Conservation (phyloP, 1,140 invertebrate species). For the Drosophila seguyi region DNA sequence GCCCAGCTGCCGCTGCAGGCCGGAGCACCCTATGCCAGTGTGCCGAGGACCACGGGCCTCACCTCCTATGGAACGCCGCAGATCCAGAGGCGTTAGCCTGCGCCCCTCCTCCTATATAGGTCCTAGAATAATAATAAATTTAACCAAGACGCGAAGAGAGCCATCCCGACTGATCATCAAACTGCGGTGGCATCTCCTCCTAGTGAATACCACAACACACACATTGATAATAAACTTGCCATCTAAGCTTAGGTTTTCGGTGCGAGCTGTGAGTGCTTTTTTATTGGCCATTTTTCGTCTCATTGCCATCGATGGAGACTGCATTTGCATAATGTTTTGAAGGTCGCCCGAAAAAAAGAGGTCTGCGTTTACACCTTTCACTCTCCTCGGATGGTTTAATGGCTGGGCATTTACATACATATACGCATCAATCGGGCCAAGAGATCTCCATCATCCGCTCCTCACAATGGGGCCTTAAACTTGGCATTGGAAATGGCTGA, state of each 20-base stretch:
- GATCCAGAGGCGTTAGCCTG: constrained; percentile 64
- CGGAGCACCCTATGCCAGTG: constrained; percentile 68
- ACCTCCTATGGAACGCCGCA: constrained; percentile 78
- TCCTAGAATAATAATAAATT: constrained; percentile 52
- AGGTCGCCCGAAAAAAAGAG: constrained; percentile 58
- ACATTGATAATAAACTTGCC: constrained; percentile 49
- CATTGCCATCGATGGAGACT: constrained; percentile 53
- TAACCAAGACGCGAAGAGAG: constrained; percentile 11
- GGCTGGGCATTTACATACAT: constrained; percentile 35
- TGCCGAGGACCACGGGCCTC: constrained; percentile 69
- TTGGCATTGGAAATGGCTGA: constrained; percentile 62
- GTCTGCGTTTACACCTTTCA: constrained; percentile 73
- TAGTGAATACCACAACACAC: constrained; percentile 40
- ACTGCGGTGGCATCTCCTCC: constrained; percentile 44
- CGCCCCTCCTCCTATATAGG: neutral
- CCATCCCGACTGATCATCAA: constrained; percentile 55
- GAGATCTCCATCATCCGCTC: constrained; percentile 20
- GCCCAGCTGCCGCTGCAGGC: constrained; percentile 75
- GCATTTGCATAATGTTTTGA: constrained; percentile 74
- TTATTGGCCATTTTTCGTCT: constrained; percentile 52
- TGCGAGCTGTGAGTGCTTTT: constrained; percentile 24
- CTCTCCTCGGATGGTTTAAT: constrained; percentile 45
- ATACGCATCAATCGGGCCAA: constrained; percentile 39
- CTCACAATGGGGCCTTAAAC: constrained; percentile 57
- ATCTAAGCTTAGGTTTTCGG: constrained; percentile 42